Evolutionary conservation across 2,797 vertebrate species (phyloP).

Genomic region (Sebastolobus altivelis): DNA sequence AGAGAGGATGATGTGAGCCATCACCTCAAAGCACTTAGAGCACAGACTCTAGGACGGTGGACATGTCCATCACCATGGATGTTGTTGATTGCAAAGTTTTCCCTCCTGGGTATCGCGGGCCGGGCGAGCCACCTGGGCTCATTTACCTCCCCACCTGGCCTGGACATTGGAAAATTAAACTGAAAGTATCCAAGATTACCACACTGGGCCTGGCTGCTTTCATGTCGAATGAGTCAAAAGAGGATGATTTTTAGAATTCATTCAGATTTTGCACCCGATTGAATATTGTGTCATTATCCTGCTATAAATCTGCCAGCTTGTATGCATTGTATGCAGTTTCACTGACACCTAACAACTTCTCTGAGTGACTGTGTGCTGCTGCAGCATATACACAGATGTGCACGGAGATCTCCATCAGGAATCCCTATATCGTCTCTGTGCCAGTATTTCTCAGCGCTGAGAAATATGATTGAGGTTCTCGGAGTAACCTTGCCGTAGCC

Average conservation of each 20-base stretch:
- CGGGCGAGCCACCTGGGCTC: slow-evolving; percentile 65
- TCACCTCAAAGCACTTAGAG: slow-evolving; percentile 51
- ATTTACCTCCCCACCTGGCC: slow-evolving; percentile 58
- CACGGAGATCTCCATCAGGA: slow-evolving; percentile 45
- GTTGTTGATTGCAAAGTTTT: slow-evolving; percentile 42
- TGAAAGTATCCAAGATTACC: slow-evolving; percentile 34
- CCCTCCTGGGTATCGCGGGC: slow-evolving; percentile 42
- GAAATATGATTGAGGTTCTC: slow-evolving; percentile 44
- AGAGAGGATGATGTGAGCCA: slow-evolving; percentile 34
- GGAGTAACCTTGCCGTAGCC: slow-evolving; percentile 45
- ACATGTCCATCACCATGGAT: slow-evolving; percentile 52
- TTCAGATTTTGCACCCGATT: slow-evolving; percentile 34
- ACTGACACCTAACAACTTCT: slow-evolving; percentile 41
- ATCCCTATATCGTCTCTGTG: background rate
- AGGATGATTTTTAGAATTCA: slow-evolving; percentile 22
- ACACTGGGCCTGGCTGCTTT: slow-evolving; percentile 16
- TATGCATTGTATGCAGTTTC: slow-evolving; percentile 20
- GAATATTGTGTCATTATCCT: slow-evolving; percentile 26
- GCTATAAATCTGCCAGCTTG: slow-evolving; percentile 33
- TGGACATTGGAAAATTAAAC: slow-evolving; percentile 48
- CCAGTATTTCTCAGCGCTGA: slow-evolving; percentile 23
- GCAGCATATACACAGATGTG: slow-evolving; percentile 23
- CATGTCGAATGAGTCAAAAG: slow-evolving; percentile 20
- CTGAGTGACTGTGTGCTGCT: slow-evolving; percentile 18
- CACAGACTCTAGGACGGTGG: slow-evolving; percentile 25